A percentile compares a stretch with the other conserved stretches of the same genome.
Evolutionary conservation across 2,797 vertebrate species (phyloP).

Genomic region (Centroberyx gerrardi): DNA sequence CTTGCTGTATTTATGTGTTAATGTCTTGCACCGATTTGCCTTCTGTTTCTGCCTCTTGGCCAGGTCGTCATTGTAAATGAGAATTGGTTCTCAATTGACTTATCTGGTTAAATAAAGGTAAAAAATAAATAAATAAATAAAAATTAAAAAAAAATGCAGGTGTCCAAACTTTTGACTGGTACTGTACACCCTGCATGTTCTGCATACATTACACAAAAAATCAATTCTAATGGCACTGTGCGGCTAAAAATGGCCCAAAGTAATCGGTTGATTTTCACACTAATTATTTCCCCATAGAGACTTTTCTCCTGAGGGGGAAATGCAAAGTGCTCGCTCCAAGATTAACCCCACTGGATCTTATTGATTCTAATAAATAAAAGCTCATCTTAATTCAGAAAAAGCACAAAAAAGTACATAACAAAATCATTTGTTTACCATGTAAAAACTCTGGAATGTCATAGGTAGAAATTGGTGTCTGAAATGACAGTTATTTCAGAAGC

Average conservation of each 20-base stretch:
- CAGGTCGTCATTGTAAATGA: no score
- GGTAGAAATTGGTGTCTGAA: neutral
- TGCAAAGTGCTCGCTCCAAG: constrained; percentile 11
- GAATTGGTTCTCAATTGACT: no score
- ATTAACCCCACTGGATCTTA: constrained; percentile 8
- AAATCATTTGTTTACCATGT: neutral
- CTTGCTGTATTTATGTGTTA: no score
- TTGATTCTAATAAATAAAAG: constrained; percentile 37
- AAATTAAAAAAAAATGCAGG: no score
- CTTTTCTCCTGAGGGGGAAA: constrained; percentile 26
- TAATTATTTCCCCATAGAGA: constrained; percentile 59
- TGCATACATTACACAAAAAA: no score
- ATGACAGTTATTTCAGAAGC: constrained; percentile 6
- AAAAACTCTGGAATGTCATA: neutral
- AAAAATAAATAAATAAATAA: no score
- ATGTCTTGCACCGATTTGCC: no score
- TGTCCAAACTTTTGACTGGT: no score
- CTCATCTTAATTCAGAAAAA: neutral
- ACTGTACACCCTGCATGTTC: no score
- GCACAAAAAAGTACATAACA: constrained; percentile 8
- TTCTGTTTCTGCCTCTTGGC: no score
- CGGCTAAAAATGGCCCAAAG: constrained; percentile 48
- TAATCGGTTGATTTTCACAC: constrained; percentile 55
- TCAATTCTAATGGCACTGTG: constrained; percentile 8
- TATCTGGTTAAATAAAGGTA: no score